phyloP scores from a whole-genome alignment of 2,888 invertebrate genomes.

The Cabera pusaria region DNA sequence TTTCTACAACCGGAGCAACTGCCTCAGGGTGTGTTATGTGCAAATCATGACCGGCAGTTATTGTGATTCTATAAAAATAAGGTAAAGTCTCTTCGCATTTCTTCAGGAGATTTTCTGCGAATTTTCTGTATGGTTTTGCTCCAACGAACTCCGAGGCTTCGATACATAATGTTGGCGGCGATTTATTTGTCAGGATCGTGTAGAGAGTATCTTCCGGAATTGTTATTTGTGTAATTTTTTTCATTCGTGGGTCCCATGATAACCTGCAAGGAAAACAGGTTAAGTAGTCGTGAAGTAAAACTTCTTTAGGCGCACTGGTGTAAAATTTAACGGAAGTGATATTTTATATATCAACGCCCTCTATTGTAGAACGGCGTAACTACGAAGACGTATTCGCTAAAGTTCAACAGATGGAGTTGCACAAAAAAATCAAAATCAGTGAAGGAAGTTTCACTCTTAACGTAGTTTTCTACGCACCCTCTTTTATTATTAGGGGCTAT shows the following conservation, averaged over 20 bases:
- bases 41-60: slow-evolving; percentile 82
- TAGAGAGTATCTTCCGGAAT: slow-evolving; percentile 47
- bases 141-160: slow-evolving; percentile 39
- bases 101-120: slow-evolving; percentile 37
- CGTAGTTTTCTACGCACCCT: too few relatives aligned
- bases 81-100: slow-evolving; percentile 41
- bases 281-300: too few relatives aligned
- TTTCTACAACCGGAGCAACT: slow-evolving; percentile 57
- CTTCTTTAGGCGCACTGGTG: too few relatives aligned
- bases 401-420: too few relatives aligned
- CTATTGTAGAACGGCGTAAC: too few relatives aligned
- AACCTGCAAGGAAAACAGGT: slow-evolving; percentile 41
- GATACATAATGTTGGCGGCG: slow-evolving; percentile 48
- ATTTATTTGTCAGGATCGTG: slow-evolving; percentile 38
- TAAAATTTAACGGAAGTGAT: too few relatives aligned
- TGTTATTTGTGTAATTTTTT: slow-evolving; percentile 36
- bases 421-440: too few relatives aligned
- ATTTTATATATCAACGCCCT: too few relatives aligned
- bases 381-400: too few relatives aligned
- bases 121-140: slow-evolving; percentile 27
- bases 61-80: slow-evolving; percentile 38
- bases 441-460: too few relatives aligned
- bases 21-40: slow-evolving; percentile 80
- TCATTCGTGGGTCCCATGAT: slow-evolving; percentile 57
- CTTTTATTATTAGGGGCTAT: too few relatives aligned